A percentile compares a stretch with the other conserved stretches of the same genome.
Evolutionary conservation across 35 echinoderm and acorn worm genomes (phyloP).

Genomic region (Ptychodera flava): DNA sequence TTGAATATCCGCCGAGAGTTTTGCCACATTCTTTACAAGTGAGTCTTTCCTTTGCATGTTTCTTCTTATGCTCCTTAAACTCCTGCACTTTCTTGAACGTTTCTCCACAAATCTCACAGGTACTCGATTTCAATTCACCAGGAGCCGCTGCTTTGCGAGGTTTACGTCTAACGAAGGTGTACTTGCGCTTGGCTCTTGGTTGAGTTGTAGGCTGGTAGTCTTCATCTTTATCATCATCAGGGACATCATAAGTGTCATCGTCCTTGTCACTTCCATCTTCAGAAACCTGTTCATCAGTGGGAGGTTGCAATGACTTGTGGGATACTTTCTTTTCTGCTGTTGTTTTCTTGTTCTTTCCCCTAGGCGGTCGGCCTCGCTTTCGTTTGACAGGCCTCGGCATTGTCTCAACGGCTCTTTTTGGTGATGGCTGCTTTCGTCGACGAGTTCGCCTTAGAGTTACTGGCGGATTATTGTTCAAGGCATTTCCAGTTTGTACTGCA

Average conservation of each 20-base stretch:
- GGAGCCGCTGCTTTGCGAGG: not conserved
- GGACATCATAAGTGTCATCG: not conserved
- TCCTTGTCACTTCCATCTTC: not conserved
- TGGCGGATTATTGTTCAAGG: too few species aligned
- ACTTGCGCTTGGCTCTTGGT: not conserved
- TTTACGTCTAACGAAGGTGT: not conserved
- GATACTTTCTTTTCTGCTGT: too few species aligned
- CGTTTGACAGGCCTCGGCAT: not conserved
- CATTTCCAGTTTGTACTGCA: too few species aligned
- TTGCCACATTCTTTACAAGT: not conserved
- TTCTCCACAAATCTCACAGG: not conserved
- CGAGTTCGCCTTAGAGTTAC: not conserved
- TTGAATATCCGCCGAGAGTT: not conserved
- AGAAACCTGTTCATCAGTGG: not conserved
- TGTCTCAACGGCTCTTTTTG: not conserved
- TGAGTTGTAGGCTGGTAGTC: not conserved
- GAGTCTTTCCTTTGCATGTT: not conserved
- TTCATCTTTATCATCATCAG: not conserved
- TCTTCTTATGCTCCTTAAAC: not conserved
- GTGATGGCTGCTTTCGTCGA: not conserved
- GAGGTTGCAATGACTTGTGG: not conserved
- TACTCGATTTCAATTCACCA: not conserved
- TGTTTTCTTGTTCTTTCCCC: not conserved
- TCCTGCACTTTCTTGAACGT: not conserved
- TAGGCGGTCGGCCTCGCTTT: not conserved